Percentiles rank a stretch among this genome's conserved stretches.
phyloP scores from a whole-genome alignment of 2,113 vertebrate species.

The Scomber japonicus region DNA sequence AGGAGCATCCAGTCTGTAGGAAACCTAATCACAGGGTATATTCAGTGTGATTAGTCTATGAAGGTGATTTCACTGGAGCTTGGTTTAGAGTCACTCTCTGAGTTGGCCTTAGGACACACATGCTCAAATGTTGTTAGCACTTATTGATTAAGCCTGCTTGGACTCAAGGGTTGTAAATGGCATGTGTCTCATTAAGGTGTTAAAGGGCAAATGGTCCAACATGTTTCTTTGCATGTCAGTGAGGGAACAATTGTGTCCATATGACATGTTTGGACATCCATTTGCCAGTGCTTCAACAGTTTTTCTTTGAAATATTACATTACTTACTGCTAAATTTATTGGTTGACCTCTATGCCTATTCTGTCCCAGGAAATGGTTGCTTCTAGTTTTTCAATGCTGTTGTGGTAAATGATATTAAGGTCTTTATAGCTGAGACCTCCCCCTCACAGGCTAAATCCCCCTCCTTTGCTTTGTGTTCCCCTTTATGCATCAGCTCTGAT shows the following conservation, averaged over 20 bases:
- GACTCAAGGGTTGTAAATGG: neutral
- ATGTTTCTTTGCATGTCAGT: too few relatives aligned
- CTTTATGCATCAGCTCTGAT: constrained; percentile 18
- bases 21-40: neutral
- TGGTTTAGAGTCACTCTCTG: neutral
- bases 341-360: neutral
- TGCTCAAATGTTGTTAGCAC: neutral
- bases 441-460: constrained; percentile 16
- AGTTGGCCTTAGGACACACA: neutral
- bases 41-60: neutral
- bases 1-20: neutral
- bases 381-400: neutral
- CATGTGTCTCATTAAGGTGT: neutral
- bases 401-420: neutral
- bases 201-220: neutral
- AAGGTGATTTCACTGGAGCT: neutral
- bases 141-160: constrained; percentile 27
- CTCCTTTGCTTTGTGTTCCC: constrained; percentile 19
- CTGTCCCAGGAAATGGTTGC: neutral
- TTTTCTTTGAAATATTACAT: too few relatives aligned
- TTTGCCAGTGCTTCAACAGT: too few relatives aligned
- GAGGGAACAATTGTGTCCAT: too few relatives aligned
- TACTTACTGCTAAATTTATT: neutral
- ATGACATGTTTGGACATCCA: neutral
- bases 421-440: neutral